Conservation (phyloP, 23 tunicate genomes). For the Clavelina lepadiformis region DNA sequence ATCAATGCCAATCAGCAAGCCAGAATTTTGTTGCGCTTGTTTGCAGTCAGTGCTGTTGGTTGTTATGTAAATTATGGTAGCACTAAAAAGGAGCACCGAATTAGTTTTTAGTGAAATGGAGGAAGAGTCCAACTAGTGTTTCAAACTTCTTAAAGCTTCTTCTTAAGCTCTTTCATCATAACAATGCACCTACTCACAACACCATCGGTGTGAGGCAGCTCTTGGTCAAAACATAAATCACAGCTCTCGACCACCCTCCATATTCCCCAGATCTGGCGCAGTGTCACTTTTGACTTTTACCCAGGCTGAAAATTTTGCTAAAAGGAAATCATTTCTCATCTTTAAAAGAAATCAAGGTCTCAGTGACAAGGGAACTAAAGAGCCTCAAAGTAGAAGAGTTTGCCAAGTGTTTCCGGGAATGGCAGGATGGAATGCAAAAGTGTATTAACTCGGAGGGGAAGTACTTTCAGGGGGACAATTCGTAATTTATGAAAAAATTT, state of each 20-base stretch:
- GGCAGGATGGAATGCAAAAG: slow-evolving; percentile 21
- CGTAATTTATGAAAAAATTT: no score
- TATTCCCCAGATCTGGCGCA: slow-evolving; percentile 9
- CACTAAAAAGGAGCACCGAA: no score
- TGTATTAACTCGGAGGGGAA: slow-evolving; percentile 8
- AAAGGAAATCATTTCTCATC: slow-evolving; percentile 10
- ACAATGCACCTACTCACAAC: slow-evolving; percentile 9
- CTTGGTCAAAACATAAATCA: slow-evolving; percentile 17
- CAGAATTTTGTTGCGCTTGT: no score
- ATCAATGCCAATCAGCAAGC: no score
- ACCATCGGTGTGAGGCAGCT: slow-evolving; percentile 7
- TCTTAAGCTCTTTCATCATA: slow-evolving; percentile 6
- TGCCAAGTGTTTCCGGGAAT: slow-evolving; percentile 6
- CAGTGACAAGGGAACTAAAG: slow-evolving; percentile 8
- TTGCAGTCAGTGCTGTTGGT: no score
- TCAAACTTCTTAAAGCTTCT: no score
- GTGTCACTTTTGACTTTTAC: slow-evolving; percentile 10
- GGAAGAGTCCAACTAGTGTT: no score
- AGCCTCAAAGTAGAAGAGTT: slow-evolving; percentile 12
- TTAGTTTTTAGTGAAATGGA: no score
- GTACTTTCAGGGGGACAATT: no score
- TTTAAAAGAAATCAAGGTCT: slow-evolving; percentile 5
- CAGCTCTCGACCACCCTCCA: slow-evolving; percentile 6
- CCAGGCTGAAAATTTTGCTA: slow-evolving; percentile 7
- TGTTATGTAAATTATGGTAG: no score